phyloP scores from a whole-genome alignment of 2,113 vertebrate species.

The Gallinago media region DNA sequence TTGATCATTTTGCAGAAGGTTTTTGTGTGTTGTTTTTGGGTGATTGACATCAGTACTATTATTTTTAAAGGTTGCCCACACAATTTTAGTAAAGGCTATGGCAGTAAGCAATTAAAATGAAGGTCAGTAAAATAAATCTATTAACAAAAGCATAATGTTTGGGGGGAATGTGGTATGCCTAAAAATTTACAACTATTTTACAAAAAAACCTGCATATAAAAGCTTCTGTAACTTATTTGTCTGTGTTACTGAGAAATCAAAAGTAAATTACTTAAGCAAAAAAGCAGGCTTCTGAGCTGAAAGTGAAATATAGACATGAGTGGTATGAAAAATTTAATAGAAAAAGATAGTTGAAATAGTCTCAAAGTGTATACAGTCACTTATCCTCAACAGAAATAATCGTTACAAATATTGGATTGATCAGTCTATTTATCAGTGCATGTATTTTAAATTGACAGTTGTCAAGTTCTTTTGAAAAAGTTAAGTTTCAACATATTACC shows the following conservation, averaged over 20 bases:
- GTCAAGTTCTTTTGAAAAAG: neutral
- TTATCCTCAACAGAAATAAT: neutral
- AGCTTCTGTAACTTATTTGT: neutral
- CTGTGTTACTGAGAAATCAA: neutral
- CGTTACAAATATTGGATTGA: neutral
- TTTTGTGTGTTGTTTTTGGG: neutral
- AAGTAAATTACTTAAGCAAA: neutral
- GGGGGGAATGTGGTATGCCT: neutral
- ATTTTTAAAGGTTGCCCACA: slow-evolving; percentile 46
- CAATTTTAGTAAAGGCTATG: neutral
- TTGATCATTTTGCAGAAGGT: slow-evolving; percentile 28
- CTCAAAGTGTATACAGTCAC: neutral
- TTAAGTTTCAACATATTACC: neutral
- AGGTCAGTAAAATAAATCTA: slow-evolving; percentile 54
- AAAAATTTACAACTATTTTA: neutral
- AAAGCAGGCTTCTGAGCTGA: neutral
- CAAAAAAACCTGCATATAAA: neutral
- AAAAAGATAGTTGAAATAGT: neutral
- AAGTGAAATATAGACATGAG: neutral
- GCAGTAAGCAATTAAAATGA: slow-evolving; percentile 29
- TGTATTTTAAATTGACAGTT: neutral
- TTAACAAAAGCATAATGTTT: slow-evolving; percentile 45
- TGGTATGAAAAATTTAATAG: neutral
- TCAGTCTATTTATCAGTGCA: neutral
- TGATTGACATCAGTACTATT: slow-evolving; percentile 46